Base-by-base conservation (phyloP, 2,888 invertebrate species). In the Notodonta ziczac region DNA sequence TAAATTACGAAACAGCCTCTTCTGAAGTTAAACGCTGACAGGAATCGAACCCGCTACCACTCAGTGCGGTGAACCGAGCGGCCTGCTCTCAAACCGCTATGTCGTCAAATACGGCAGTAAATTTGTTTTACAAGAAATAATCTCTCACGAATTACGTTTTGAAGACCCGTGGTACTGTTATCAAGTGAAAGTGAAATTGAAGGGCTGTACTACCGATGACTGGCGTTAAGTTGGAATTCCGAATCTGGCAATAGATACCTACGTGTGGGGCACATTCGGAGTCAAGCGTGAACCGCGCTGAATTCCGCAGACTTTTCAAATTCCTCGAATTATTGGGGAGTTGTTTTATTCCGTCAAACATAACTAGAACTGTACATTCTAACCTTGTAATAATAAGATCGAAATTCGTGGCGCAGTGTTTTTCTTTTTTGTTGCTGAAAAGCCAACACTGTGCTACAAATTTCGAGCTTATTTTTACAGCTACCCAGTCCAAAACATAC, bases 131-230 rank as follows among this genome's bases (percentile, higher is more conserved):
- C 10, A 46, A 46, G 13, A 46, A 10, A 44, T 10, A 12, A n/a
- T 10, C 4, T n/a, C 46, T 46, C 10, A 42, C 13, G 46, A 46
- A 46, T 14, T 14, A 50, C 4, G 51, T 51, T 4, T 0, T 61
- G 12, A n/a, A 4, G n/a, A 24, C 3, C 3, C n/a, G 4, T 78
- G 62, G 80, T 79, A 73, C 14, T 16, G 16, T 16, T 35, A 12
- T 6, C 13, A 6, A 57, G 61, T 69, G 74, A 82, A 80, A 81
- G 78, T 75, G 75, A 81, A 81, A 76, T 65, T 74, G 70, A 75
- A 77, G 76, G 77, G 72, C 73, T 63, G 68, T 75, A 74, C 40
- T 40, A 40, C 56, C 70, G 71, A 80, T 82, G 82, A 81, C 82
- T 79, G 69, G 81, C 78, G 65, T 70, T 70, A 73, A 72, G 69